Percentiles rank a stretch among this genome's conserved stretches.
phyloP scores from a whole-genome alignment of 1,140 invertebrate genomes.

The Pseudoatta argentina region DNA sequence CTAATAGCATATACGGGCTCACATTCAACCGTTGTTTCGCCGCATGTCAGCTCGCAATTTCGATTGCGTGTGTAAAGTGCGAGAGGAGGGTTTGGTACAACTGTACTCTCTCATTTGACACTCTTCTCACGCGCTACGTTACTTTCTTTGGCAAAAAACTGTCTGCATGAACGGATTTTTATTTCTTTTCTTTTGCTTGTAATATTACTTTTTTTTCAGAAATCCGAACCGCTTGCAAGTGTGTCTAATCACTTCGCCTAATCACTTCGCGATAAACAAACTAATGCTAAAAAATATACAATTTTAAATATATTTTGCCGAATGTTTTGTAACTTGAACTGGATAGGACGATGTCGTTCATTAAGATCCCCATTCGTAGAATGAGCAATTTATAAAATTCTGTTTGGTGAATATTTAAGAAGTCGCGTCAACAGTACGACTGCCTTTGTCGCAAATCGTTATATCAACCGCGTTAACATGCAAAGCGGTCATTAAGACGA shows the following conservation, averaged over 20 bases:
- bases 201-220: not conserved
- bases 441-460: conserved; percentile 45
- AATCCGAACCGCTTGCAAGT: not conserved
- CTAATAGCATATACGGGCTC: conserved; percentile 48
- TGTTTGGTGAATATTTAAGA: not conserved
- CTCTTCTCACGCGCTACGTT: not conserved
- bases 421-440: not conserved
- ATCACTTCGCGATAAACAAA: not conserved
- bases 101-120: conserved; percentile 19
- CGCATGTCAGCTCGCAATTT: conserved; percentile 36
- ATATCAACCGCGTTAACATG: conserved; percentile 21
- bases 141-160: not conserved
- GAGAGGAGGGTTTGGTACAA: conserved; percentile 33
- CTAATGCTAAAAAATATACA: not conserved
- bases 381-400: not conserved
- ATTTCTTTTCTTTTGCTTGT: not conserved
- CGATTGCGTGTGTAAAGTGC: conserved; percentile 55
- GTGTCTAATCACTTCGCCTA: not conserved
- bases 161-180: not conserved
- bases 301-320: not conserved
- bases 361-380: not conserved
- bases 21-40: conserved; percentile 36
- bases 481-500: conserved; percentile 55
- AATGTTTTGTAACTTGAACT: not conserved
- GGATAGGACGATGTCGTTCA: not conserved